Evolutionary conservation across 2,888 invertebrate species (phyloP).

Genomic region (Iphiclides podalirius): DNA sequence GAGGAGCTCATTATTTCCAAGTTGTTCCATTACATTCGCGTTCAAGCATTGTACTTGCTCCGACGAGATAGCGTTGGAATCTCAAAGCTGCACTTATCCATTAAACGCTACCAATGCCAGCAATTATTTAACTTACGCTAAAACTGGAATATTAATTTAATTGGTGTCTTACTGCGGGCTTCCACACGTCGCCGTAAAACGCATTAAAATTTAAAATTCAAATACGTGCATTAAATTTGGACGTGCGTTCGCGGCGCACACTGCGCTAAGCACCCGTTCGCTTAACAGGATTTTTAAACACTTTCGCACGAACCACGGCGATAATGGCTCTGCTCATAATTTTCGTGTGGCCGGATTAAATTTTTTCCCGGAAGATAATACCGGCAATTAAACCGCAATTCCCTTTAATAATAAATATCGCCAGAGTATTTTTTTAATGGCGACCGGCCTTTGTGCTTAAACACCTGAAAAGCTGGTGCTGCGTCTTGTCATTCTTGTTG

Average conservation of each 20-base stretch:
- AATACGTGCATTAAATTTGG: conserved; percentile 20
- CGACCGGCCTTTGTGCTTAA: background rate
- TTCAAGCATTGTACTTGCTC: conserved; percentile 16
- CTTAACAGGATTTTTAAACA: conserved; percentile 20
- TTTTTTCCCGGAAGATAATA: background rate
- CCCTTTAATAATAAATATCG: background rate
- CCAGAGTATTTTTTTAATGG: background rate
- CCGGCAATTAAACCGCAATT: background rate
- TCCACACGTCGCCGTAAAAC: conserved; percentile 16
- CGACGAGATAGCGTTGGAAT: conserved; percentile 17
- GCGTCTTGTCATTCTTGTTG: too few relatives aligned
- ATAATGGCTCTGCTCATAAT: conserved; percentile 9
- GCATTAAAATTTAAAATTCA: conserved; percentile 23
- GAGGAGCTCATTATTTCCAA: conserved; percentile 19
- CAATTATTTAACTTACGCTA: conserved; percentile 16
- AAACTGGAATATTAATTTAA: conserved; percentile 25
- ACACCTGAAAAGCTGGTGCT: background rate
- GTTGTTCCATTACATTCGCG: conserved; percentile 15
- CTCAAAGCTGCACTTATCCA: conserved; percentile 22
- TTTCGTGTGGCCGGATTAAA: conserved; percentile 4
- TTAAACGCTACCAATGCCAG: conserved; percentile 20
- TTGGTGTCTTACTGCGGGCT: conserved; percentile 21
- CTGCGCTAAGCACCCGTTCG: conserved; percentile 4
- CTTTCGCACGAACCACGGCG: conserved; percentile 3
- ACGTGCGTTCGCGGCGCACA: conserved; percentile 15